A percentile compares a stretch with the other conserved stretches of the same genome.
These are phyloP conservation scores for Slavum lentiscoides DNA, from an alignment of 2,888 invertebrate species.

Conservation along the genomic window DNA sequence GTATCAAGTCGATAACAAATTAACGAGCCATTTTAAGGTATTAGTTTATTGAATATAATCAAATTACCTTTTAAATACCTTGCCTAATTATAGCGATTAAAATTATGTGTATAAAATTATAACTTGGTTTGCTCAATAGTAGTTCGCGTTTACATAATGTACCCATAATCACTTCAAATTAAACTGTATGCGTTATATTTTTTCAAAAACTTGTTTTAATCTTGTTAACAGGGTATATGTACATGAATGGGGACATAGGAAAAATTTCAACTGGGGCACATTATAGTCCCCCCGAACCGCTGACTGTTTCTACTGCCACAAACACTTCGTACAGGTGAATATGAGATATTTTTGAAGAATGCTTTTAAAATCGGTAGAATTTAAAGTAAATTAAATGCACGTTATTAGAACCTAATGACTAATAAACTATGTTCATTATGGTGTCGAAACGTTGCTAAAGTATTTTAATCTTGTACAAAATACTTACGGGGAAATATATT, in stretches of 20 bases:
- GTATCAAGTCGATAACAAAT: no score
- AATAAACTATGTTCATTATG: slow-evolving; percentile 19
- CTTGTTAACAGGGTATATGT: slow-evolving; percentile 69
- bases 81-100: no score
- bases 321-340: slow-evolving; percentile 60
- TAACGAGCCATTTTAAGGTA: no score
- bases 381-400: slow-evolving; percentile 13
- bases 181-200: no score
- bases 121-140: no score
- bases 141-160: no score
- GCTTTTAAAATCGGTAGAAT: background rate
- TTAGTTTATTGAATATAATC: no score
- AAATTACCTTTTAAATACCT: no score
- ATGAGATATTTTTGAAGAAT: slow-evolving; percentile 3
- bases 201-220: no score
- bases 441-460: slow-evolving; percentile 45
- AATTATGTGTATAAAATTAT: no score
- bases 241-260: slow-evolving; percentile 82
- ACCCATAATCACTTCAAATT: no score
- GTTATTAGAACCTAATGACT: slow-evolving; percentile 47
- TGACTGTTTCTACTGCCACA: slow-evolving; percentile 59
- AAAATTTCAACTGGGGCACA: slow-evolving; percentile 74
- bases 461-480: slow-evolving; percentile 33
- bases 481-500: slow-evolving; percentile 1
- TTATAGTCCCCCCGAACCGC: slow-evolving; percentile 71